A percentile compares a stretch with the other conserved stretches of the same genome.
These are phyloP conservation scores for Ostrea edulis DNA, from an alignment of 1,140 invertebrate species.

Conservation along the genomic window DNA sequence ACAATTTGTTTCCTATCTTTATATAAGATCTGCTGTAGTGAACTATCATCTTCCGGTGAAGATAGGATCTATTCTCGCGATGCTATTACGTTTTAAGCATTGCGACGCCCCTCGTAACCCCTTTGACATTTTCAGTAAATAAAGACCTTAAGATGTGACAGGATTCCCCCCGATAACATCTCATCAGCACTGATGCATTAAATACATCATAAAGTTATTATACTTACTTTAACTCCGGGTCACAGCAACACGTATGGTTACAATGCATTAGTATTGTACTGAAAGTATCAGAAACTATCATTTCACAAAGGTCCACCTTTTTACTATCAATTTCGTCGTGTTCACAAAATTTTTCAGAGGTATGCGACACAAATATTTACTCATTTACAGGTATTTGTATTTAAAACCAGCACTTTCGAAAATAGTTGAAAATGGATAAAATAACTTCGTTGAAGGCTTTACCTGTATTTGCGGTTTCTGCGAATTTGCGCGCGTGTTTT, in stretches of 20 bases:
- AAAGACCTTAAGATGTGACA: constrained; percentile 30
- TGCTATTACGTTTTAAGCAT: neutral
- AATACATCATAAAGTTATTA: constrained; percentile 36
- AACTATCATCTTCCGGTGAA: constrained; percentile 27
- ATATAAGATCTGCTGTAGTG: neutral
- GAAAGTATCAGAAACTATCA: neutral
- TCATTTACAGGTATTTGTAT: neutral
- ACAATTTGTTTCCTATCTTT: constrained; percentile 19
- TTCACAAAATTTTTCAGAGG: neutral
- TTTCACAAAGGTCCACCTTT: constrained; percentile 7
- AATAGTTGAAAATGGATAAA: no score
- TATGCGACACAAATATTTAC: neutral
- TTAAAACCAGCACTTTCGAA: neutral
- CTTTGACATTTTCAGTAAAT: neutral
- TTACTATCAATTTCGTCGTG: neutral
- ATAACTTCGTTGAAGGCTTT: no score
- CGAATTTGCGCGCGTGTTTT: no score
- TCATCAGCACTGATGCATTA: constrained; percentile 14
- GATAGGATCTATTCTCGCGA: constrained; percentile 28
- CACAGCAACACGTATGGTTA: neutral
- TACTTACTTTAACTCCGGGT: neutral
- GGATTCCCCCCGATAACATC: neutral
- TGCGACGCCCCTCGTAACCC: neutral
- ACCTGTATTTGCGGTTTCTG: no score
- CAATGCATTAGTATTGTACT: neutral